Evolutionary conservation across 2,113 vertebrate species (phyloP), one percentile per base, ranked within the genome.

Genomic region (Microtus ochrogaster): DNA sequence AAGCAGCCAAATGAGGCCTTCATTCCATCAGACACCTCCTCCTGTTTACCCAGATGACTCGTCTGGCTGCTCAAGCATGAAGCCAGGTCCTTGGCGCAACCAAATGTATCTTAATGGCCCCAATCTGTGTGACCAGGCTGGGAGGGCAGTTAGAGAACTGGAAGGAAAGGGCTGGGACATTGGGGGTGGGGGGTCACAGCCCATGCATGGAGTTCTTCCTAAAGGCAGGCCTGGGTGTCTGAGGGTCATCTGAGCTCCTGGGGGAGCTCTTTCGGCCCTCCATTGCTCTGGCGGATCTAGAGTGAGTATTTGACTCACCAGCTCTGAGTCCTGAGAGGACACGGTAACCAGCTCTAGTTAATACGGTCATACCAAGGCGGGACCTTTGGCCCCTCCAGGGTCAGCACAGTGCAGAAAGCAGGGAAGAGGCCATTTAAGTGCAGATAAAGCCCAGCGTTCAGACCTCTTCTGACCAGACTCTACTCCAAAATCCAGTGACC

Each of bases 1-100:
- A 91, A 82, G 87, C 36, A 85, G 70, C 72, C 77, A 73, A 22
- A 52, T 5, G 77, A 91, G 89, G 81, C 16, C 30, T 30, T 74
- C 1, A 28, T 39, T 78, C 55, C 41, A n/a, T 92, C 86, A 63
- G 91, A 95, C 84, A 92, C n/a, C 88, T 86, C 94, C 52, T 83
- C 68, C 76, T 72, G 63, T n/a, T 95, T 33, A 39, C 90, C 90
- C 82, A 79, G 93, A 77, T 95, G 94, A 58, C 73, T 90, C 19
- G 9, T 83, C 95, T 96, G 97, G 86, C 85, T 65, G 58, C 88
- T 76, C 94, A 95, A 96, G 79, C 58, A 14, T 52, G 55, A 39
- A 85, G 82, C 44, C 73, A 83, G 89, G 78, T 66, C 65, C 63
- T 86, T 49, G 66, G 49, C 0, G 19, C 24, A 36, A 58, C 65